phyloP scores from a whole-genome alignment of 2,888 invertebrate species.

The Tinea semifulvella region DNA sequence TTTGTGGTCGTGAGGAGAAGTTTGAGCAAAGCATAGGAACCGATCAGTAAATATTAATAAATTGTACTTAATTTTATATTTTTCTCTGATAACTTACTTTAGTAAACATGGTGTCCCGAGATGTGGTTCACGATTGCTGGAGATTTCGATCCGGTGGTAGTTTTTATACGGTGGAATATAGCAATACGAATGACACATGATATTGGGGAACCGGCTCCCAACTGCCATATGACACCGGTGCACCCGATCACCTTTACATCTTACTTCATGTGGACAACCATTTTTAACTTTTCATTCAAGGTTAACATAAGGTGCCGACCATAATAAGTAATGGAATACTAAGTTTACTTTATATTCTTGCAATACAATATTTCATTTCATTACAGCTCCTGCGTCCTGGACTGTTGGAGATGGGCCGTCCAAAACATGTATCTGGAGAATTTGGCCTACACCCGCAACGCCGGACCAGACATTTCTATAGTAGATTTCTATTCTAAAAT shows the following conservation, averaged over 20 bases:
- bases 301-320: conserved; percentile 37
- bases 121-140: conserved; percentile 40
- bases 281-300: conserved; percentile 48
- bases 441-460: too few species aligned
- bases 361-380: too few species aligned
- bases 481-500: too few species aligned
- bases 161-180: conserved; percentile 48
- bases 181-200: conserved; percentile 38
- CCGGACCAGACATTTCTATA: too few species aligned
- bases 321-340: too few species aligned
- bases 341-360: too few species aligned
- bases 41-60: neutral
- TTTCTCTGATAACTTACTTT: conserved; percentile 38
- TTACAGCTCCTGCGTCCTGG: too few species aligned
- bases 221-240: conserved; percentile 46
- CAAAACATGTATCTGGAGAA: too few species aligned
- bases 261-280: conserved; percentile 47
- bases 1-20: too few species aligned
- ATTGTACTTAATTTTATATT: neutral
- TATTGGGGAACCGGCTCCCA: conserved; percentile 44
- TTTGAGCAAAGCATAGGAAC: too few species aligned
- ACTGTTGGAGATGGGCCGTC: too few species aligned
- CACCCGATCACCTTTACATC: conserved; percentile 46
- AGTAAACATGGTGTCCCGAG: conserved; percentile 47
- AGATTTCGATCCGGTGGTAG: conserved; percentile 38